Evolutionary conservation across 2,797 vertebrate genomes (phyloP).

Genomic region (Coendou prehensilis): DNA sequence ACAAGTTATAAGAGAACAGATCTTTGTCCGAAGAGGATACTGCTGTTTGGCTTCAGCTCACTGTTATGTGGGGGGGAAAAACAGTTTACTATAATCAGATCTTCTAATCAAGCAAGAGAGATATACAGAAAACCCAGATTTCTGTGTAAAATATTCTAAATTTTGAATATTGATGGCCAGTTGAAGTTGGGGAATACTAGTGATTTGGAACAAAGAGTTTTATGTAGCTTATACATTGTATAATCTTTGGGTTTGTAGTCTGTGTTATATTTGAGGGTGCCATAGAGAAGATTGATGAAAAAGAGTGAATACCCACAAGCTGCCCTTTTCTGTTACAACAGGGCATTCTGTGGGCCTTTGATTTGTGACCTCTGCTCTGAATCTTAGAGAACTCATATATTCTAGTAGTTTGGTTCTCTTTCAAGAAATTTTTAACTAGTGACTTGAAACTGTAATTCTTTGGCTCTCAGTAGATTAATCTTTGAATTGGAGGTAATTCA

Average conservation of each 20-base stretch:
- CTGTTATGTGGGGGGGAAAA: not conserved
- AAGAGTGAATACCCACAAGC: not conserved
- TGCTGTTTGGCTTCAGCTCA: not conserved
- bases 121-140: not conserved
- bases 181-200: not conserved
- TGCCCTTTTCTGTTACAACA: not conserved
- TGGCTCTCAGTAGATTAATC: not conserved
- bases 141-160: not conserved
- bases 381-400: not conserved
- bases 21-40: not conserved
- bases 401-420: constrained; percentile 11
- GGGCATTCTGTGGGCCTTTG: not conserved
- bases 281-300: not conserved
- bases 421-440: not conserved
- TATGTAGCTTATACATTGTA: not conserved
- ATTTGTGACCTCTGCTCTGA: not conserved
- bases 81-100: not conserved
- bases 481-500: constrained; percentile 8
- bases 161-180: not conserved
- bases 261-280: not conserved
- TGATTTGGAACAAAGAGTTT: not conserved
- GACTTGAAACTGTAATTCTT: not conserved
- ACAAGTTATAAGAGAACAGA: not conserved
- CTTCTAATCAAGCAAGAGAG: not conserved
- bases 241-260: not conserved